Evolutionary conservation across 2,888 invertebrate species (phyloP), one percentile per base, ranked within the genome.

Genomic region (Ichneumon xanthorius): DNA sequence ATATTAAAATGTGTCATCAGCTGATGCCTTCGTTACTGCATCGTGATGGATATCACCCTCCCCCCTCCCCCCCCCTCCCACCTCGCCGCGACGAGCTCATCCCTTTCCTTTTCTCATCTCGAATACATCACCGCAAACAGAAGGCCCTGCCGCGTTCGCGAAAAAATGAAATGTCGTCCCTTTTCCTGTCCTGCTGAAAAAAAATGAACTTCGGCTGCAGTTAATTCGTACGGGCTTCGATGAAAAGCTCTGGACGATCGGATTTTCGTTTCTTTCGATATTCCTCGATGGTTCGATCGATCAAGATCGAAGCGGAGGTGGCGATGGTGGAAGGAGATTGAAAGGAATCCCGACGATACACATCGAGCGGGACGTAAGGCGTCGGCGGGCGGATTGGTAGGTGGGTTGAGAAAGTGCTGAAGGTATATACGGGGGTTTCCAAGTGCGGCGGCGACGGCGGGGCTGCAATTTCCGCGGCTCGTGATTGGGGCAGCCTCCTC

Each of bases 391-490:
- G 85, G 58, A 82, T 78, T 58, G 80, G 78, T 71, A 67, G 77
- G 81, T 85, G 87, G 79, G 86, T 85, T 86, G 86, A 86, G 85
- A 83, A 84, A 82, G 82, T 80, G 85, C 68, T 73, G 76, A 85
- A 89, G 89, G 90, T 88, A 89, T 82, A 88, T 78, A 85, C 89
- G 87, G 88, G 89, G 89, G 90, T 84, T 72, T 77, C 53, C 61
- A 85, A 86, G 88, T 84, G 88, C 87, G 90, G 89, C 88, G 88
- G 90, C 86, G 87, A 80, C 72, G 90, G 84, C 89, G 92, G 92
- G 91, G 93, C 92, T 93, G 96, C 95, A 96, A 96, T 96, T 95
- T 96, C 95, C 95, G 95, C 95, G 95, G 95, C 95, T 95, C 95
- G 95, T 96, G 96, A 96, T 96, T 96, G 96, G 95, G 95, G 95